phyloP scores from a whole-genome alignment of 37 sponge, comb jelly and placozoan species.

The Agelas oroides region DNA sequence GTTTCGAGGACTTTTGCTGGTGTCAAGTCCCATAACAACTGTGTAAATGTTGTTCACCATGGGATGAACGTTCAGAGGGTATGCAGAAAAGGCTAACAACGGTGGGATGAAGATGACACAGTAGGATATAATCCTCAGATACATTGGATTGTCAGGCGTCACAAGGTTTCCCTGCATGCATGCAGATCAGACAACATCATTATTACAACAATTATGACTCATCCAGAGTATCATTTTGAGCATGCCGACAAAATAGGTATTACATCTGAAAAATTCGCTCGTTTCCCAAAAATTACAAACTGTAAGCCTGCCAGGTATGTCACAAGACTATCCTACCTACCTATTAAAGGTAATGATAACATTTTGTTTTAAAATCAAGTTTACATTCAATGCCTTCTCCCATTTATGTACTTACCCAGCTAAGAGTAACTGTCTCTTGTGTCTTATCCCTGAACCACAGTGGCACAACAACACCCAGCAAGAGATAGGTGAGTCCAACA shows the following conservation, averaged over 20 bases:
- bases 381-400: too few relatives aligned
- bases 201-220: not conserved
- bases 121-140: conserved; percentile 65
- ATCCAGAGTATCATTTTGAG: too few relatives aligned
- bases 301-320: too few relatives aligned
- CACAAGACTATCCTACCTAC: too few relatives aligned
- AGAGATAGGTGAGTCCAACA: conserved; percentile 48
- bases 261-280: too few relatives aligned
- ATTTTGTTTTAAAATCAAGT: too few relatives aligned
- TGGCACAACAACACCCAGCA: conserved; percentile 74
- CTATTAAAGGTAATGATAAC: too few relatives aligned
- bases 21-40: conserved; percentile 42
- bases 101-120: conserved; percentile 77
- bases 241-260: too few relatives aligned
- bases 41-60: conserved; percentile 67
- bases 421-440: conserved; percentile 67
- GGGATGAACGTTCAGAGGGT: conserved; percentile 57
- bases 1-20: not conserved
- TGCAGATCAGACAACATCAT: not conserved
- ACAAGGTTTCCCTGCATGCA: not conserved
- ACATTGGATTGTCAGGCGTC: not conserved
- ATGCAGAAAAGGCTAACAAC: conserved; percentile 69
- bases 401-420: not conserved
- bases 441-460: conserved; percentile 59
- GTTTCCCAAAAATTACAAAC: too few relatives aligned